Evolutionary conservation across 53 echinoderm and acorn worm genomes (phyloP), one percentile per base, ranked within the genome.

Genomic region (Actinopyga echinites): DNA sequence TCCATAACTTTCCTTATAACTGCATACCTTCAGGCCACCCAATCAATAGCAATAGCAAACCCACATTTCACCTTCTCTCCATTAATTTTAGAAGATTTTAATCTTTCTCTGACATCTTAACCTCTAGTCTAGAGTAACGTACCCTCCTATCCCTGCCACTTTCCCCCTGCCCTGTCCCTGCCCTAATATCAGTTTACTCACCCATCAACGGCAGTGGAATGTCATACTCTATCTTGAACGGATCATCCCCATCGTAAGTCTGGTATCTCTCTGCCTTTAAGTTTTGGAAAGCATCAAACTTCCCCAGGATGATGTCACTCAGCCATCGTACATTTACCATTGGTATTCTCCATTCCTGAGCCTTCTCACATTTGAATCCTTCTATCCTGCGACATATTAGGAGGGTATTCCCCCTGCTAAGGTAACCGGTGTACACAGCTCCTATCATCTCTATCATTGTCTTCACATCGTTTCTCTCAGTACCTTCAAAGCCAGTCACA

Each of bases 401-500:
- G 3, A 97, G 83, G 23, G 97, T 92, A 61, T 97, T 97, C 3
- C 90, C 92, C 35, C 97, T 84, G 56, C 92, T 94, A 62, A 97
- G 88, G 90, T 90, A 92, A 5, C 97, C 97, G 6, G 97, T 97
- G 74, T 97, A 97, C 36, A 92, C 92, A 42, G 97, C 94, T 37
- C 97, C 97, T 0, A 88, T 78, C 57, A 94, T 88, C 57, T 97
- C 97, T 42, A 97, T 86, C 87, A 97, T 86, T 0, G 93, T 93
- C 83, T 97, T 97, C 29, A 96, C 92, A 45, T 94, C 94, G n/a
- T 92, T 94, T 10, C 97, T 87, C 56, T 97, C 97, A 40, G 84
- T 87, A 5, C 97, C 97, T 84, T 97, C 97, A 88, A 97, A 97
- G 24, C 97, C 97, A 55, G 97, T 94, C 67, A 97, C 92, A 3